Evolutionary conservation across 2,888 invertebrate genomes (phyloP), one percentile per base, ranked within the genome.

Genomic region (Prosopocoilus inquinatus): DNA sequence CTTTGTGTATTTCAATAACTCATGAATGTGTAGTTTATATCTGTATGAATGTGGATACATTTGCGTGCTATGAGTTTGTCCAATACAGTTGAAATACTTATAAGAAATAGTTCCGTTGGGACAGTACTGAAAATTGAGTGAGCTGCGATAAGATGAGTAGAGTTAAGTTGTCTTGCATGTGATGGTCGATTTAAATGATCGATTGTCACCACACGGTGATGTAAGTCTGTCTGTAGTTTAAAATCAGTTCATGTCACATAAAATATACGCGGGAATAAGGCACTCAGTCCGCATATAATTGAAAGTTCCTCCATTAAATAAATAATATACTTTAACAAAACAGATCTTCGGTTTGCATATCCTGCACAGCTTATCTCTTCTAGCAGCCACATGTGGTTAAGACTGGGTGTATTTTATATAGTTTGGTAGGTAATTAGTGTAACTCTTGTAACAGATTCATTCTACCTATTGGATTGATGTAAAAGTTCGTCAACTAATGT

Each of bases 41-140:
- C 51, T 53, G 64, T 58, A 61, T 64, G 67, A 60, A 58, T 65
- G 67, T 62, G 55, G 34, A 59, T 59, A 56, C 51, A 57, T 57
- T 55, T 55, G 60, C 62, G 65, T 63, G 64, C 59, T 65, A 59
- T 59, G 52, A 55, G 56, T 65, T 64, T 66, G 58, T 50, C 55
- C 32, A 48, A 56, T 48, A 56, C 45, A 56, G 47, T 50, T 44
- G 44, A 44, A 48, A n/a, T 36, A 49, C 47, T 32, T 50, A 33
- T 54, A 50, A 53, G 49, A 61, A 60, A 61, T 60, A 64, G 65
- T 69, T 69, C 69, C 67, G 59, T 62, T 67, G 67, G 68, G 66
- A 70, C 67, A 69, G 70, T 65, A 70, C 70, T 70, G 70, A 70
- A 67, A 65, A 66, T 66, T 63, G 63, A 61, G 62, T 52, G 56